These are phyloP conservation scores for Agonopterix alstromeriana DNA, from an alignment of 2,888 invertebrate species.

Conservation along the genomic window DNA sequence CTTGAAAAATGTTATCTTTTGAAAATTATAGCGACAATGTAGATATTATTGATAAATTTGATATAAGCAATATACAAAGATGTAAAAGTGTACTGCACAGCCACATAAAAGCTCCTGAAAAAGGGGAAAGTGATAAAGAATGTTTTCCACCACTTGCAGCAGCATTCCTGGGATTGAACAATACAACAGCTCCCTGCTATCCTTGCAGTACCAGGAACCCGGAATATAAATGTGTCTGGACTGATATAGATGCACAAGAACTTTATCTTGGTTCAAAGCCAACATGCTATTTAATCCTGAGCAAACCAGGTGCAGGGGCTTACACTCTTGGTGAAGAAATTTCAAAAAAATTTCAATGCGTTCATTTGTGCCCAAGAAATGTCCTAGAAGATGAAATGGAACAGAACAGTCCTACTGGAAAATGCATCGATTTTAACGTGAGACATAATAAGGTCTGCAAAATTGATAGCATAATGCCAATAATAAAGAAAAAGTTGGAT, in stretches of 20 bases:
- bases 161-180: constrained; percentile 49
- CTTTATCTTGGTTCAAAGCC: constrained; percentile 68
- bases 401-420: constrained; percentile 72
- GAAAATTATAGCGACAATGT: constrained; percentile 34
- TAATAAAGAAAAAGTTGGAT: constrained; percentile 70
- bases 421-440: constrained; percentile 76
- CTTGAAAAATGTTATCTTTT: constrained; percentile 28
- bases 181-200: constrained; percentile 33
- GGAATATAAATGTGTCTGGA: constrained; percentile 35
- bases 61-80: constrained; percentile 24
- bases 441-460: constrained; percentile 67
- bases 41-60: constrained; percentile 33
- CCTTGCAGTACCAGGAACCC: background rate
- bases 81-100: constrained; percentile 3
- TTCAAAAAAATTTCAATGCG: constrained; percentile 73
- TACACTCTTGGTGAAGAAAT: constrained; percentile 72
- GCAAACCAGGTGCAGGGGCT: constrained; percentile 76
- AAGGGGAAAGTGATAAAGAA: constrained; percentile 8
- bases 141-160: constrained; percentile 36
- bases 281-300: constrained; percentile 75
- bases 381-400: constrained; percentile 76
- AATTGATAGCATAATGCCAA: constrained; percentile 63
- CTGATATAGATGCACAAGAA: constrained; percentile 70
- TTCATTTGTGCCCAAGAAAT: constrained; percentile 75
- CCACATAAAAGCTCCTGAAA: constrained; percentile 8